Percentiles rank a stretch among this genome's conserved stretches.
Evolutionary conservation across 2,113 vertebrate genomes (phyloP).

Genomic region (Lepisosteus oculatus): DNA sequence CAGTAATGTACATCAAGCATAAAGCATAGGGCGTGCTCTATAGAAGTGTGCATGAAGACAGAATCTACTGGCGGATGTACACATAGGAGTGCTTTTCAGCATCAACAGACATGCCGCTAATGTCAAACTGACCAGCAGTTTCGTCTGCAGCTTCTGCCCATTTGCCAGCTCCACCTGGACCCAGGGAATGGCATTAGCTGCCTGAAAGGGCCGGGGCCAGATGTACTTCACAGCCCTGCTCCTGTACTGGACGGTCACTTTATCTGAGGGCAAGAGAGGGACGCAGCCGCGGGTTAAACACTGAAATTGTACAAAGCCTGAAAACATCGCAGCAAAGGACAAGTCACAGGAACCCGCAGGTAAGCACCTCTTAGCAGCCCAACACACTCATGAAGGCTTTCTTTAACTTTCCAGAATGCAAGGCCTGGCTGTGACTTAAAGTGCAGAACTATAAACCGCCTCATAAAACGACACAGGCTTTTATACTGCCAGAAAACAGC

Average conservation of each 20-base stretch:
- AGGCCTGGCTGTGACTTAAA: conserved; percentile 34
- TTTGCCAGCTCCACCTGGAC: conserved; percentile 84
- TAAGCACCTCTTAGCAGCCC: neutral
- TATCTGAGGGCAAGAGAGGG: conserved; percentile 58
- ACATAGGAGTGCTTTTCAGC: no score
- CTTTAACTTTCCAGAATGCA: conserved; percentile 29
- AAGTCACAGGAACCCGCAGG: no score
- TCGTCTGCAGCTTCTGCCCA: conserved; percentile 83
- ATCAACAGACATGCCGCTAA: no score
- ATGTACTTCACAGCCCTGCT: conserved; percentile 81
- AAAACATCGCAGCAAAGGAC: no score
- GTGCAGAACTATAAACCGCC: conserved; percentile 52
- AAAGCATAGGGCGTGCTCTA: no score
- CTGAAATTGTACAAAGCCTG: neutral
- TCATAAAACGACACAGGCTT: conserved; percentile 54
- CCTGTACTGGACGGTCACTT: conserved; percentile 82
- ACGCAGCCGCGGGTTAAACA: neutral
- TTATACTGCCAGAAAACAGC: conserved; percentile 42
- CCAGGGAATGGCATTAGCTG: conserved; percentile 77
- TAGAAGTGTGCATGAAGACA: no score
- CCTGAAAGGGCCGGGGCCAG: conserved; percentile 76
- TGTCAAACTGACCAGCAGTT: conserved; percentile 79
- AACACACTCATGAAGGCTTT: conserved; percentile 29
- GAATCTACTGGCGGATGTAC: no score
- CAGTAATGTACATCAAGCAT: no score